These are phyloP conservation scores for Augiades crinisus DNA, from an alignment of 2,888 invertebrate species.

Conservation along the genomic window DNA sequence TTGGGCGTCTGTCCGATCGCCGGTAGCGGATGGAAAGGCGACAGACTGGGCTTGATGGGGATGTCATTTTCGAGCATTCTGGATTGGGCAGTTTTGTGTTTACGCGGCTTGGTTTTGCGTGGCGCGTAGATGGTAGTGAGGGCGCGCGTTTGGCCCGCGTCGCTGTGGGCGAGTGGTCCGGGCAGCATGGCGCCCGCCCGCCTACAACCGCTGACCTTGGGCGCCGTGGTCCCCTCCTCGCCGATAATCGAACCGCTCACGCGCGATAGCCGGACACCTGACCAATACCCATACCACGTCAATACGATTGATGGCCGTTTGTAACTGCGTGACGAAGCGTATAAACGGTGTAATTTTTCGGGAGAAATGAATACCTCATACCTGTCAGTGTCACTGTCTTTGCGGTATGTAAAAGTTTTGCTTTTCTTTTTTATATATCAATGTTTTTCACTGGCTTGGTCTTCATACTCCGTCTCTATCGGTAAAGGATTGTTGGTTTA, in stretches of 20 bases:
- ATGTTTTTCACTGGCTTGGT: too few relatives aligned
- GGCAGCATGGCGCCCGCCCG: constrained; percentile 69
- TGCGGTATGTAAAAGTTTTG: not conserved
- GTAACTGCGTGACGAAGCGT: not conserved
- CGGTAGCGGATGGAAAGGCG: constrained; percentile 73
- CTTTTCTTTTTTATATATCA: not conserved
- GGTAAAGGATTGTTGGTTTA: not conserved
- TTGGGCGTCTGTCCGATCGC: constrained; percentile 68
- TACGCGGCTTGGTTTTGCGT: constrained; percentile 61
- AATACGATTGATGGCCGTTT: constrained; percentile 3
- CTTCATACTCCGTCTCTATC: too few relatives aligned
- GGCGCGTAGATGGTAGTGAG: constrained; percentile 74
- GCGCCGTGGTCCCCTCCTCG: constrained; percentile 42
- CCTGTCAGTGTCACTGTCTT: not conserved
- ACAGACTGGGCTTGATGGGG: constrained; percentile 57
- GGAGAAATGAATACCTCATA: not conserved
- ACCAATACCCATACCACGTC: constrained; percentile 15
- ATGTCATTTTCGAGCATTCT: constrained; percentile 71
- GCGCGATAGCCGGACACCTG: constrained; percentile 36
- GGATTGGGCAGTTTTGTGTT: constrained; percentile 62
- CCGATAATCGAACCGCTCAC: constrained; percentile 43
- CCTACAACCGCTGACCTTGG: constrained; percentile 62
- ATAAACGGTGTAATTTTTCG: not conserved
- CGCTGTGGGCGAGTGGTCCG: constrained; percentile 64
- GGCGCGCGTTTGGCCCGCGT: constrained; percentile 66